phyloP scores from a whole-genome alignment of 2,888 invertebrate species.

The Philereme vetulata region DNA sequence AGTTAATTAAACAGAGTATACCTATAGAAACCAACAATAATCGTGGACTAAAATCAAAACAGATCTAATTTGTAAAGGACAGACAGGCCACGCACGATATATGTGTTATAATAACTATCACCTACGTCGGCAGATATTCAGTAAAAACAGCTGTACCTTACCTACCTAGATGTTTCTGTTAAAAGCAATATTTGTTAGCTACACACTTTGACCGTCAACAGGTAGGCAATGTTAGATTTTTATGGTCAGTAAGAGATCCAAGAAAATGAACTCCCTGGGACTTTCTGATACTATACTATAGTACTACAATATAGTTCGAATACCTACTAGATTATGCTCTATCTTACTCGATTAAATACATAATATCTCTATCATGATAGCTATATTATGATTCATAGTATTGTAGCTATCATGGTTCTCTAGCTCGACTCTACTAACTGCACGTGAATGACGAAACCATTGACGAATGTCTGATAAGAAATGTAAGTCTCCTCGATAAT shows the following conservation, averaged over 20 bases:
- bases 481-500: constrained; percentile 22
- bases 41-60: neutral
- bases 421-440: neutral
- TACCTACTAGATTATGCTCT: no score
- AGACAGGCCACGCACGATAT: neutral
- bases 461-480: constrained; percentile 25
- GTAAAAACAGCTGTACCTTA: neutral
- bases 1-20: neutral
- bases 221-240: no score
- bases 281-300: no score
- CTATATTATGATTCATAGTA: no score
- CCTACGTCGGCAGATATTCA: neutral
- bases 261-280: no score
- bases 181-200: no score
- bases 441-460: constrained; percentile 13
- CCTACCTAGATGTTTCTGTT: no score
- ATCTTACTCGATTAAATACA: no score
- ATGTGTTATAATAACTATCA: neutral
- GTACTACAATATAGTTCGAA: no score
- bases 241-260: no score
- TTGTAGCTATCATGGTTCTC: neutral
- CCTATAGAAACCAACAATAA: neutral
- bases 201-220: no score
- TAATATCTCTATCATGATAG: no score
- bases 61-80: neutral